phyloP scores from a whole-genome alignment of 2,888 invertebrate species.

The Cerceris rybyensis region DNA sequence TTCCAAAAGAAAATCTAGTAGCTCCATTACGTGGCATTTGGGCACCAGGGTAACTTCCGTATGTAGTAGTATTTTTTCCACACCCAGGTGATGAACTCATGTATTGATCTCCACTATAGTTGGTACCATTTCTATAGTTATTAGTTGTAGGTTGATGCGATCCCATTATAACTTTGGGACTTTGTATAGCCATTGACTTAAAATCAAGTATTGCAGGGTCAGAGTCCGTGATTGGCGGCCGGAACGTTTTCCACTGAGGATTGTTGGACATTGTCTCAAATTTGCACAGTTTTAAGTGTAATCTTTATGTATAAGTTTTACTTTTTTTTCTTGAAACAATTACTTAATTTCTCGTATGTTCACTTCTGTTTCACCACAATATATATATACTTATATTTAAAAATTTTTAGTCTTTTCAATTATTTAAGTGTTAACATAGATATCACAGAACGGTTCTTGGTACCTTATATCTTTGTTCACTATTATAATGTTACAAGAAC shows the following conservation, averaged over 20 bases:
- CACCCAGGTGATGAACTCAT: constrained; percentile 77
- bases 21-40: constrained; percentile 77
- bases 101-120: constrained; percentile 83
- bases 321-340: constrained; percentile 68
- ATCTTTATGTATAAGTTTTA: constrained; percentile 77
- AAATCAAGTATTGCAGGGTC: constrained; percentile 92
- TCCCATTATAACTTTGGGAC: constrained; percentile 76
- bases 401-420: constrained; percentile 81
- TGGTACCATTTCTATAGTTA: constrained; percentile 84
- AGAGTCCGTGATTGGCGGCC: constrained; percentile 93
- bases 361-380: constrained; percentile 69
- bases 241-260: constrained; percentile 95
- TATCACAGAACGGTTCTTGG: constrained; percentile 87
- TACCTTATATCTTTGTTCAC: constrained; percentile 80
- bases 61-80: constrained; percentile 74
- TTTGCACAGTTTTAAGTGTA: constrained; percentile 76
- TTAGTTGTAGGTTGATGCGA: constrained; percentile 74
- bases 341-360: constrained; percentile 66
- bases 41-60: constrained; percentile 68
- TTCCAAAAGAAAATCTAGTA: constrained; percentile 80
- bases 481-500: constrained; percentile 79
- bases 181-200: constrained; percentile 88
- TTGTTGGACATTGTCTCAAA: constrained; percentile 88
- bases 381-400: constrained; percentile 81
- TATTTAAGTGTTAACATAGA: constrained; percentile 83